Evolutionary conservation across 1,140 invertebrate species (phyloP).

Genomic region (Drosophila triauraria): DNA sequence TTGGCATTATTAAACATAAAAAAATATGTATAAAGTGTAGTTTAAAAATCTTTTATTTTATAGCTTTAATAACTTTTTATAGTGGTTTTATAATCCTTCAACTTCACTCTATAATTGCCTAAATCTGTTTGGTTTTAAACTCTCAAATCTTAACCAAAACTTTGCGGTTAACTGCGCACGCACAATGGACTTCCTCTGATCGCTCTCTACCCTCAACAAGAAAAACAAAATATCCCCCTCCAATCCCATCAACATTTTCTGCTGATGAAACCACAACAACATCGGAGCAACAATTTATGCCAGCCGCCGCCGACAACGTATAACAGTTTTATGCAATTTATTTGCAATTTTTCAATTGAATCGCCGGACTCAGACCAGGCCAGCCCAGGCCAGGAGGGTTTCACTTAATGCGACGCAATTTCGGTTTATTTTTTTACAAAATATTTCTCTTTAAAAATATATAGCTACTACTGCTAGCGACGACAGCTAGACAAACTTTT

Average conservation of each 20-base stretch:
- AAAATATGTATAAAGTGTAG: neutral
- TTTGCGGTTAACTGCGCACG: slow-evolving; percentile 76
- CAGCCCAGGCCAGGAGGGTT: slow-evolving; percentile 56
- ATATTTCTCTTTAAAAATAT: slow-evolving; percentile 33
- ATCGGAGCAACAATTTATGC: slow-evolving; percentile 57
- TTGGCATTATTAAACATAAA: neutral
- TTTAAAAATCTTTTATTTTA: neutral
- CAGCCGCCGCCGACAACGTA: slow-evolving; percentile 32
- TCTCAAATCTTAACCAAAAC: slow-evolving; percentile 56
- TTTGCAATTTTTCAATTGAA: slow-evolving; percentile 78
- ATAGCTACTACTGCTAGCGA: slow-evolving; percentile 26
- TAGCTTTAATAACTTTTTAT: neutral
- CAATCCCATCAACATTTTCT: neutral
- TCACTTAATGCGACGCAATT: slow-evolving; percentile 40
- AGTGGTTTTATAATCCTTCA: neutral
- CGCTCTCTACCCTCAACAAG: neutral
- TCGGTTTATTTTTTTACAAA: slow-evolving; percentile 13
- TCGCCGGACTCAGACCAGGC: slow-evolving; percentile 11
- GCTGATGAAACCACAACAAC: slow-evolving; percentile 11
- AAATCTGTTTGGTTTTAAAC: slow-evolving; percentile 21
- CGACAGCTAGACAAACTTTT: slow-evolving; percentile 43
- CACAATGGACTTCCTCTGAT: slow-evolving; percentile 62
- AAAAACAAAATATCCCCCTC: slow-evolving; percentile 5
- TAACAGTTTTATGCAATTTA: slow-evolving; percentile 74
- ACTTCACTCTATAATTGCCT: slow-evolving; percentile 7